These are phyloP conservation scores for Drosophila vallismaia DNA, from an alignment of 2,888 invertebrate genomes.

Conservation along the genomic window DNA sequence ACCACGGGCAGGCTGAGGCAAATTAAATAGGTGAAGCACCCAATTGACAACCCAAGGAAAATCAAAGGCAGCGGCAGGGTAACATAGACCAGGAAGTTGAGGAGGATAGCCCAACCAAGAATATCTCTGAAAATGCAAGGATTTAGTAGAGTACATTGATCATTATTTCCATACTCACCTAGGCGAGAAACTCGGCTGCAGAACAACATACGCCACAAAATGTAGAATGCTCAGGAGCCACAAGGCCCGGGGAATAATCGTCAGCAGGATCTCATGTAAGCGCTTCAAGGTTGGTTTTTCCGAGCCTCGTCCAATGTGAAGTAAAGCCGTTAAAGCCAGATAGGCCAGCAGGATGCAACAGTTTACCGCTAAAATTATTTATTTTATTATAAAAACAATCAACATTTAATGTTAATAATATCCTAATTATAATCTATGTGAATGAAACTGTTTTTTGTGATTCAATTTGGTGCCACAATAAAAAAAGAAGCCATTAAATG, in stretches of 20 bases:
- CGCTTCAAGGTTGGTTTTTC: slow-evolving; percentile 52
- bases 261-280: slow-evolving; percentile 59
- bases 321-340: slow-evolving; percentile 54
- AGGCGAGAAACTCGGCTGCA: slow-evolving; percentile 85
- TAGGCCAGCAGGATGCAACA: slow-evolving; percentile 63
- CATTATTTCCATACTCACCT: slow-evolving; percentile 70
- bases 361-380: slow-evolving; percentile 49
- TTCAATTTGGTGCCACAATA: no score
- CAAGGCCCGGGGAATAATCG: slow-evolving; percentile 65
- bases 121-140: slow-evolving; percentile 85
- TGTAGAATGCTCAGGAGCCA: slow-evolving; percentile 87
- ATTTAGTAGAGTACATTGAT: no score
- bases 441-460: no score
- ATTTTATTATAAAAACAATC: not conserved
- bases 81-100: slow-evolving; percentile 90
- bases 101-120: slow-evolving; percentile 89
- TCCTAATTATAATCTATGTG: no score
- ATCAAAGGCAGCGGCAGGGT: slow-evolving; percentile 89
- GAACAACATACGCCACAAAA: slow-evolving; percentile 86
- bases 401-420: no score
- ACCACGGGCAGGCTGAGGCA: slow-evolving; percentile 86
- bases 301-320: slow-evolving; percentile 65
- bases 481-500: not conserved
- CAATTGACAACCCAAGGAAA: slow-evolving; percentile 86
- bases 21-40: slow-evolving; percentile 86